Base-by-base conservation (phyloP, 2,888 invertebrate genomes). In the Vannuccia rotundouncinata region DNA sequence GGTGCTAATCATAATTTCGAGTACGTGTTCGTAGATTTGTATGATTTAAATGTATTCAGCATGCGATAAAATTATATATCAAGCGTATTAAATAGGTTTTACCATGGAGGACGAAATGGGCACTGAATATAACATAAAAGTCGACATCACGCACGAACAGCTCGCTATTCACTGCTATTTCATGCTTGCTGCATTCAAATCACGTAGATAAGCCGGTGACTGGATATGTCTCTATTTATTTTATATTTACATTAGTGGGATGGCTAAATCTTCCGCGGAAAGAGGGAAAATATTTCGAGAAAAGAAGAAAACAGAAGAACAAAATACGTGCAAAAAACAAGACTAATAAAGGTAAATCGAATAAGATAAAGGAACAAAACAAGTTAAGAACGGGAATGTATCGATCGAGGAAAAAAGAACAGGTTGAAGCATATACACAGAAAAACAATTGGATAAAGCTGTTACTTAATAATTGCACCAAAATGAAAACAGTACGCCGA, bases 401-500 rank as follows among this genome's bases (percentile, higher is more conserved):
- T 66, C 22, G 66, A 66, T 66, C 25, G 66, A 66, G 66, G 66
- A 66, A 22, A 66, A 66, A 66, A 66, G 22, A 22, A 66, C 22
- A 27, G 66, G 66, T 66, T 66, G 66, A 66, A 66, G 66, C 66
- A 66, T 5, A n/a, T n/a, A 66, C 66, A 66, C 66, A 66, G 66
- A 66, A 27, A 66, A 66, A 66, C 66, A 66, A 66, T 66, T 66
- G 66, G 66, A 66, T 66, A 66, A 66, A 66, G 66, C 66, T 66
- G 66, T 66, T 66, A 66, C 25, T 66, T 2, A 66, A 66, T 66
- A 66, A 66, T 66, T 66, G 66, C 5, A 66, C 66, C 66, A 66
- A 66, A 66, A 66, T 66, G 66, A 66, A 66, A 66, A 27, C 22
- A 22, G 66, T 66, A 66, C 66, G 22, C 66, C 5, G 66, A 66